phyloP scores from a whole-genome alignment of 2,113 vertebrate species.

The Petromus typicus region DNA sequence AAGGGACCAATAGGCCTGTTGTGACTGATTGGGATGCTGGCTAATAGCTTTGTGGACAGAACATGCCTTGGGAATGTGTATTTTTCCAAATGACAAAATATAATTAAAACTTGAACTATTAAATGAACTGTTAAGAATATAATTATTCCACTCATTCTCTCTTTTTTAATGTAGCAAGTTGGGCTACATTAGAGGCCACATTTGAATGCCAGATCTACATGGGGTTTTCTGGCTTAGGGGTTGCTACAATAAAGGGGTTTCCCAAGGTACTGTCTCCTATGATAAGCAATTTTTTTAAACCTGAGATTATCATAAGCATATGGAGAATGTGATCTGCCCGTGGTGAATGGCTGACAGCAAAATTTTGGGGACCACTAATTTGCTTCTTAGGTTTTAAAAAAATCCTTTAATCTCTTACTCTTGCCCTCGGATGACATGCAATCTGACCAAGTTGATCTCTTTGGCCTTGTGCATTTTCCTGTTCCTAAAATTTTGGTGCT shows the following conservation, averaged over 20 bases:
- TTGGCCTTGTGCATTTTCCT: slow-evolving; percentile 27
- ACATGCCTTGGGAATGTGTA: slow-evolving; percentile 77
- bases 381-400: too few species aligned
- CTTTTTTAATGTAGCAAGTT: slow-evolving; percentile 50
- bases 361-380: neutral
- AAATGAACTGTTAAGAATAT: slow-evolving; percentile 81
- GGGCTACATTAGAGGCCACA: slow-evolving; percentile 58
- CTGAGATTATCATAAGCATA: neutral
- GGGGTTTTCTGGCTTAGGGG: slow-evolving; percentile 52
- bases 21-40: slow-evolving; percentile 74
- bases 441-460: neutral
- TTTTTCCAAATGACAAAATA: slow-evolving; percentile 84
- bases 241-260: neutral
- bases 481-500: neutral
- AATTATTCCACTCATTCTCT: slow-evolving; percentile 51
- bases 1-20: slow-evolving; percentile 53
- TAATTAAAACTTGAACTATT: slow-evolving; percentile 81
- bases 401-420: neutral
- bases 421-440: neutral
- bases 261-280: neutral
- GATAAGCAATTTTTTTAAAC: slow-evolving; percentile 37
- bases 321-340: slow-evolving; percentile 27
- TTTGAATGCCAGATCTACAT: slow-evolving; percentile 48
- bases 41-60: slow-evolving; percentile 70
- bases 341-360: slow-evolving; percentile 34